phyloP scores from a whole-genome alignment of 2,888 invertebrate genomes.

The Drosophila hamatofila region DNA sequence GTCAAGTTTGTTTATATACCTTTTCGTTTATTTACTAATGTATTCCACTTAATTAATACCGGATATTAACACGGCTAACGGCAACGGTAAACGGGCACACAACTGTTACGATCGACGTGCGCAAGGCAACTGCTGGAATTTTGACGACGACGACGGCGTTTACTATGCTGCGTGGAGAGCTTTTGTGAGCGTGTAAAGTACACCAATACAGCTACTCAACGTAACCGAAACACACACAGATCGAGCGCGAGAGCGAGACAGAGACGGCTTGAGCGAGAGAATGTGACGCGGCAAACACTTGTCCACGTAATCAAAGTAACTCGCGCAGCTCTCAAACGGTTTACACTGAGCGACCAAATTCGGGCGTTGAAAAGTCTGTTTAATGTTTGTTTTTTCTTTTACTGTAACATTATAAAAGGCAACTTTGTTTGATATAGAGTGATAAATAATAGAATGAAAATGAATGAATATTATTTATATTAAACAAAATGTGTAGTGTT shows the following conservation, averaged over 20 bases:
- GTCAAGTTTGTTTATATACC: slow-evolving; percentile 51
- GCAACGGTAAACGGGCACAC: slow-evolving; percentile 31
- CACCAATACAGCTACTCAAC: slow-evolving; percentile 22
- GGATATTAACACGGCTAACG: slow-evolving; percentile 34
- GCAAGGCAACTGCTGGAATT: slow-evolving; percentile 62
- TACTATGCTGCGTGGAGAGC: slow-evolving; percentile 33
- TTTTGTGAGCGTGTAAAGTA: slow-evolving; percentile 6
- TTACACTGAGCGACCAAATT: neutral
- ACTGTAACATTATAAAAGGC: neutral
- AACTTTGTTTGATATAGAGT: neutral
- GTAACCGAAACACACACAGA: neutral
- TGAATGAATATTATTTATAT: too few relatives aligned
- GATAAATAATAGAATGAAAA: neutral
- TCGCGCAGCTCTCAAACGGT: slow-evolving; percentile 46
- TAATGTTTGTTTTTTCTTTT: neutral
- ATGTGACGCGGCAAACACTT: slow-evolving; percentile 46
- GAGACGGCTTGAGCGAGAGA: slow-evolving; percentile 7
- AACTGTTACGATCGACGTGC: slow-evolving; percentile 74
- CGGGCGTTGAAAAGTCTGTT: neutral
- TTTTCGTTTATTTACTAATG: slow-evolving; percentile 34
- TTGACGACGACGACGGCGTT: slow-evolving; percentile 36
- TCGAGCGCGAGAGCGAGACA: slow-evolving; percentile 13
- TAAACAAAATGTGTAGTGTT: too few relatives aligned
- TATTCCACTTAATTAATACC: slow-evolving; percentile 39
- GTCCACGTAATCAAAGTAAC: slow-evolving; percentile 73